These are phyloP conservation scores for Corythaixoides concolor DNA, from an alignment of 2,113 vertebrate genomes.

Conservation along the genomic window DNA sequence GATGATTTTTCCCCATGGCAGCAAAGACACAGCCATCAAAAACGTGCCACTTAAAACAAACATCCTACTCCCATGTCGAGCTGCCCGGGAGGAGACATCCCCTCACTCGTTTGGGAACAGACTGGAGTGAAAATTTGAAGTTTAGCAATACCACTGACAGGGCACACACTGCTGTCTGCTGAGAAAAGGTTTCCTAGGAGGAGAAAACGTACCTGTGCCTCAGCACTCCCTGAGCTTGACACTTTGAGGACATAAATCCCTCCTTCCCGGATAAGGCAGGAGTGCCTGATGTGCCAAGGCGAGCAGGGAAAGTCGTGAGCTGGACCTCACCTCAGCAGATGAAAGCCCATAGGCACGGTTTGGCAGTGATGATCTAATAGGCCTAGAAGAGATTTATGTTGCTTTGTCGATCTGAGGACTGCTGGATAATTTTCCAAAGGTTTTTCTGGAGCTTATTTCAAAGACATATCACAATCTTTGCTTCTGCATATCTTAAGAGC, in stretches of 20 bases:
- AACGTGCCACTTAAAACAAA: not conserved
- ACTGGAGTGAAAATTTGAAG: not conserved
- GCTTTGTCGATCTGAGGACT: not conserved
- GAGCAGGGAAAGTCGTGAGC: accelerated
- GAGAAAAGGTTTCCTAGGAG: not conserved
- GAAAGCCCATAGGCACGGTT: not conserved
- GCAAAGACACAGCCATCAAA: not conserved
- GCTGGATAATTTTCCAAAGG: not conserved
- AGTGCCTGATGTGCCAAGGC: not conserved
- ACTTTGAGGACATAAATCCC: not conserved
- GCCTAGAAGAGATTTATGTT: not conserved
- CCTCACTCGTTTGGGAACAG: not conserved
- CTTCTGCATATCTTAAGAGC: not conserved
- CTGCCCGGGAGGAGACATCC: not conserved
- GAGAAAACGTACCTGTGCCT: not conserved
- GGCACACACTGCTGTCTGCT: not conserved
- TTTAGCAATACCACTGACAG: not conserved
- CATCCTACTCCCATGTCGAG: not conserved
- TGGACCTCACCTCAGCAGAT: not conserved
- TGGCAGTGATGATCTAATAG: not conserved
- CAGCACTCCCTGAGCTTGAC: not conserved
- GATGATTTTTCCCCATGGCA: not conserved
- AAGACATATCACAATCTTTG: not conserved
- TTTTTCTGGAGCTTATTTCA: not conserved
- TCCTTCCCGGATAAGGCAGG: not conserved